Base-by-base conservation (phyloP, 2,113 vertebrate genomes). In the Caloenas nicobarica region DNA sequence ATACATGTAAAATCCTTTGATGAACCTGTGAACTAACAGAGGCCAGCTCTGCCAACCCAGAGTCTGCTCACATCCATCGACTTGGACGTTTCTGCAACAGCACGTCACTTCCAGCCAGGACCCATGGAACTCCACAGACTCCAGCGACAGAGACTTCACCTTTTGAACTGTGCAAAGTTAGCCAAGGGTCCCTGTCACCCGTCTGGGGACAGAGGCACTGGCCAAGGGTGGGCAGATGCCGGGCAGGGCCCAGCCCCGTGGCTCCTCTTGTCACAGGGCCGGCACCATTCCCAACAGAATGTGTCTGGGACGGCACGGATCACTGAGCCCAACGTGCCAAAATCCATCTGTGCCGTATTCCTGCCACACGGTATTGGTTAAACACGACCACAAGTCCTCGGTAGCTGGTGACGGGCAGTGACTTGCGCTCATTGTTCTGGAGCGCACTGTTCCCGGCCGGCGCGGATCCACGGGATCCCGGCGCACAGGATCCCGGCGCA, bases 51-150 rank as follows among this genome's bases (percentile, higher is more conserved):
- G 14, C 4, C 21, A 17, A 69, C 51, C 34, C 57, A 57, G 66
- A 38, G 36, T 2, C 13, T 0, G 0, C 7, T 31, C 0, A 0
- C 23, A 60, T 18, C 68, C 64, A 10, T 19, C 10, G 29, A 16
- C 15, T 5, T 29, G 0, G 29, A 51, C 46, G 15, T 10, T 23
- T 7, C 28, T 24, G 38, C 5, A 6, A 5, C 44, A 31, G 74
- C 66, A 3, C n/a, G 3, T 4, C 0, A 3, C 36, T 18, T 7
- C 16, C 40, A 7, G 0, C 5, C 36, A 29, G 86, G 50, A 8
- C 70, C 36, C n/a, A 34, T 10, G 11, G 46, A 34, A 21, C 46
- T 7, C 53, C 22, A 10, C 2, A 0, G 68, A 1, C 22, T 31
- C 3, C 57, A 15, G 64, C 0, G 10, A 11, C 31, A 29, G 26